Evolutionary conservation across 2,888 invertebrate genomes (phyloP), one percentile per base, ranked within the genome.

Genomic region (Smittia sp.): DNA sequence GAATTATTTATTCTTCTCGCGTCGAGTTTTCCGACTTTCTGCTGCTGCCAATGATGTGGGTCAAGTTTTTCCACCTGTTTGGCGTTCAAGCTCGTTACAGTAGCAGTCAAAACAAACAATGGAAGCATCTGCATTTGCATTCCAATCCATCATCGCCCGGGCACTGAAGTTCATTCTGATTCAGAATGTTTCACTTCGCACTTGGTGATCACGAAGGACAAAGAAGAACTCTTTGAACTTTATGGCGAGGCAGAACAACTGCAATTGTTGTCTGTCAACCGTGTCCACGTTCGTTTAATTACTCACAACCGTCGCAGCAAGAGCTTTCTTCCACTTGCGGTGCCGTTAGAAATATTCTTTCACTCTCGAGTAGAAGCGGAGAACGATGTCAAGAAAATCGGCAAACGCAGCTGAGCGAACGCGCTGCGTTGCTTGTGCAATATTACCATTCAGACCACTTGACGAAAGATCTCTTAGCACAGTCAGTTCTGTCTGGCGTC

Each of bases 1-100:
- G 62, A 72, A 72, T 72, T 54, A 72, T 62, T 58, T 20, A 62
- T 72, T 72, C 38, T 38, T 72, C 38, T 38, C 24, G 20, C 4
- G 7, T 38, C 15, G 15, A 52, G 4, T 52, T 52, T 52, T 18
- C n/a, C 62, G 54, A 52, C 54, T n/a, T 27, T 58, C 54, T 46
- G n/a, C 32, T 68, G 62, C 7, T 62, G 70, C 54, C 13, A 62
- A 62, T 72, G 62, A 72, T 72, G 62, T 72, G 54, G 72, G 72
- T 72, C 72, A 72, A 72, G 72, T 72, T 72, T 72, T 39, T 62
- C 62, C 58, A 58, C 38, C 62, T 3, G 18, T 22, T 22, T 18
- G 4, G 20, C 20, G 58, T 20, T 20, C 18, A 7, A 58, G 9
- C 7, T 58, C 22, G 58, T 32, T 32, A 3, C 32, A 32, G 3